Percentiles rank a stretch among this genome's conserved stretches.
Evolutionary conservation across 2,113 vertebrate genomes (phyloP).

Genomic region (Tachuris rubrigastra): DNA sequence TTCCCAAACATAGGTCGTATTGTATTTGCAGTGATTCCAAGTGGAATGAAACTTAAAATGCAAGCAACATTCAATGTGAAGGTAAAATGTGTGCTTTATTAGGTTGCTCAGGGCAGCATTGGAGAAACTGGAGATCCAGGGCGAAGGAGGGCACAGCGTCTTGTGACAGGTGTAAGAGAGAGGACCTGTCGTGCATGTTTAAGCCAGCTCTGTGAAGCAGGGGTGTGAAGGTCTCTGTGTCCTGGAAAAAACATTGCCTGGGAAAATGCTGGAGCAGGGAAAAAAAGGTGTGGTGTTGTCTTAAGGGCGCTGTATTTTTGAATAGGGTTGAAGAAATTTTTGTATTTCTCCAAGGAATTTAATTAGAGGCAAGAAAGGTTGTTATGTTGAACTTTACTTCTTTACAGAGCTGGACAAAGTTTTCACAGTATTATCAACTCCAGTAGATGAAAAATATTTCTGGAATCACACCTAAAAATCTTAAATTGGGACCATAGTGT

Average conservation of each 20-base stretch:
- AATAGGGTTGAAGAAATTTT: neutral
- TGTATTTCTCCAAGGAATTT: neutral
- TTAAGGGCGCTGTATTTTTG: neutral
- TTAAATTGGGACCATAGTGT: neutral
- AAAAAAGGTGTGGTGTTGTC: neutral
- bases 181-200: neutral
- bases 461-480: neutral
- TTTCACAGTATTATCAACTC: neutral
- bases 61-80: conserved; percentile 37
- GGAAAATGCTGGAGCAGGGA: neutral
- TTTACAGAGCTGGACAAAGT: neutral
- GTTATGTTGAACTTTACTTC: neutral
- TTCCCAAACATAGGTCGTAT: conserved; percentile 51
- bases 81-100: neutral
- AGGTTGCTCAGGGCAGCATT: neutral
- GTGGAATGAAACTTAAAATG: conserved; percentile 75
- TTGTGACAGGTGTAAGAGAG: neutral
- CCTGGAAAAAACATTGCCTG: neutral
- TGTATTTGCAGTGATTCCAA: conserved; percentile 56
- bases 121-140: neutral
- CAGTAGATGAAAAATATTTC: neutral
- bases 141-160: neutral
- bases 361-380: neutral
- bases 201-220: neutral
- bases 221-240: neutral